Percentiles rank a stretch among this genome's conserved stretches.
Conservation (phyloP, 2,797 vertebrate species). For the Pseudochirops corinnae region DNA sequence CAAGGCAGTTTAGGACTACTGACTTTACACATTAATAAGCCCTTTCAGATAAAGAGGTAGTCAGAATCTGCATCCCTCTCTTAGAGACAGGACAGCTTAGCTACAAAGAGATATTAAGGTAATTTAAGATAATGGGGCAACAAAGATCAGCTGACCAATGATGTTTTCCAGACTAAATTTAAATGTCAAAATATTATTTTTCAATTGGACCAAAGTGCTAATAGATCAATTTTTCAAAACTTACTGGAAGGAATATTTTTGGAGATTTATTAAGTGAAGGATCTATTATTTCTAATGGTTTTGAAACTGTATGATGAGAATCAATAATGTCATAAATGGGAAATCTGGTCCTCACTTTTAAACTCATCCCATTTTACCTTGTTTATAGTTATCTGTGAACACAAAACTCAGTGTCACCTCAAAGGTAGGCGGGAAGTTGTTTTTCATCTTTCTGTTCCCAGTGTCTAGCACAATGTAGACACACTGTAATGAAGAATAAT, state of each 20-base stretch:
- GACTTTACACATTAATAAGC: neutral
- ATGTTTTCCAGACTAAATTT: neutral
- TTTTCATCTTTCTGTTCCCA: neutral
- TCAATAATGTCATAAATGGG: neutral
- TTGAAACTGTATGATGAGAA: neutral
- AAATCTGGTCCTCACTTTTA: neutral
- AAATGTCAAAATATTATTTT: neutral
- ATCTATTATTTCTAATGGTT: neutral
- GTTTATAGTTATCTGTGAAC: neutral
- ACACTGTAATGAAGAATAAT: neutral
- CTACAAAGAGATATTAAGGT: neutral
- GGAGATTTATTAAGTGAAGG: neutral
- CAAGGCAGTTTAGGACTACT: neutral
- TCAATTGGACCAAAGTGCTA: neutral
- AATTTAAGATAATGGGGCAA: too few relatives aligned
- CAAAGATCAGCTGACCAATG: neutral
- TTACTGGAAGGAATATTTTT: neutral
- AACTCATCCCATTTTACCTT: neutral
- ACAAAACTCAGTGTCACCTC: neutral
- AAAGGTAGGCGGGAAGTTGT: neutral
- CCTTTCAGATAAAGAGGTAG: neutral
- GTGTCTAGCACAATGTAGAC: neutral
- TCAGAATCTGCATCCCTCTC: neutral
- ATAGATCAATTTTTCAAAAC: neutral
- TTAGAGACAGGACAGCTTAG: neutral